Evolutionary conservation across 2,888 invertebrate species (phyloP).

Genomic region (Phorcus lineatus): DNA sequence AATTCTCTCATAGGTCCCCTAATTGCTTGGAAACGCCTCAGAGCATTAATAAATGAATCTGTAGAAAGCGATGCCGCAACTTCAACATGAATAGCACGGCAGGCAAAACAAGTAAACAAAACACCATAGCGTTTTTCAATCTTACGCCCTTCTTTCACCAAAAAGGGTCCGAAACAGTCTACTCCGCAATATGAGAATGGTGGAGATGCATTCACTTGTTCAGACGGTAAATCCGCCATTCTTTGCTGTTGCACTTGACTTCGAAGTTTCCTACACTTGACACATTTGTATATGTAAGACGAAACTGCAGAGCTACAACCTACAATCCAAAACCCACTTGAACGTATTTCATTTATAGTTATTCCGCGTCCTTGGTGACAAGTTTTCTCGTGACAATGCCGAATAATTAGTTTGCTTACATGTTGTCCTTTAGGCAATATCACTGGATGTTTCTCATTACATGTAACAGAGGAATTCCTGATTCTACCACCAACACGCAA

Average conservation of each 20-base stretch:
- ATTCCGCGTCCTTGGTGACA: constrained; percentile 48
- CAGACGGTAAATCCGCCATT: constrained; percentile 68
- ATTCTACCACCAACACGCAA: no score
- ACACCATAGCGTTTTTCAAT: not conserved
- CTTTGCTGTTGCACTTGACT: constrained; percentile 49
- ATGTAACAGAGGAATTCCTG: no score
- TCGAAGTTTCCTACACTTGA: constrained; percentile 54
- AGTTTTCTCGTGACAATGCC: constrained; percentile 39
- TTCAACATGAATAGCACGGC: not conserved
- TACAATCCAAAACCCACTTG: constrained; percentile 63
- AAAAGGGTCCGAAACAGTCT: not conserved
- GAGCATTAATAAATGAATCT: not conserved
- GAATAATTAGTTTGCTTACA: constrained; percentile 40
- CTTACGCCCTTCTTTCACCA: not conserved
- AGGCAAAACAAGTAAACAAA: not conserved
- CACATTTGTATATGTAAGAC: constrained; percentile 52
- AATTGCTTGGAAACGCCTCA: not conserved
- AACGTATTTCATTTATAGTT: constrained; percentile 40
- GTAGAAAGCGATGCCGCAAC: not conserved
- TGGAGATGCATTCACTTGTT: constrained; percentile 51
- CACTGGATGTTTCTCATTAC: no score
- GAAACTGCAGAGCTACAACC: constrained; percentile 49
- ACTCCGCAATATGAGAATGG: constrained; percentile 60
- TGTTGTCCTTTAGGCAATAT: not conserved
- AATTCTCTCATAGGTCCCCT: no score